phyloP scores from a whole-genome alignment of 2,797 vertebrate genomes.

The Hipposideros larvatus region DNA sequence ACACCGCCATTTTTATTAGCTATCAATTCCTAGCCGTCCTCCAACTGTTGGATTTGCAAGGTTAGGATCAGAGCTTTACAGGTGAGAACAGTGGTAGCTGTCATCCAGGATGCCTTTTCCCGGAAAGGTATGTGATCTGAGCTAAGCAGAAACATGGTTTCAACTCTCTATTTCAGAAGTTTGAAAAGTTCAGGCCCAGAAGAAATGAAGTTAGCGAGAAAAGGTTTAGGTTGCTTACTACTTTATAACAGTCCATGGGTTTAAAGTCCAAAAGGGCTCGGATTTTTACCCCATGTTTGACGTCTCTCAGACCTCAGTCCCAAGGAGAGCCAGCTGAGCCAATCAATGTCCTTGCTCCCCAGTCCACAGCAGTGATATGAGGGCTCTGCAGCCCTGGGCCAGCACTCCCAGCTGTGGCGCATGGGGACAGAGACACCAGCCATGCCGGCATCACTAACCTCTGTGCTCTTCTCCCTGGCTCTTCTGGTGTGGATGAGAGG shows the following conservation, averaged over 20 bases:
- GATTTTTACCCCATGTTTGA: slow-evolving; percentile 71
- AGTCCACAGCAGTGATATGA: neutral
- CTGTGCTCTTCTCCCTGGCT: neutral
- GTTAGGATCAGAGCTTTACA: neutral
- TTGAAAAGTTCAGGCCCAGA: slow-evolving; percentile 39
- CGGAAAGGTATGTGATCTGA: neutral
- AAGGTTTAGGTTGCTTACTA: slow-evolving; percentile 71
- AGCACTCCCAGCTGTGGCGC: neutral
- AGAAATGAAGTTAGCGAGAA: slow-evolving; percentile 70
- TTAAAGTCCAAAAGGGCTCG: slow-evolving; percentile 87
- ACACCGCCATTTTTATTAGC: neutral
- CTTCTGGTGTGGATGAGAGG: neutral
- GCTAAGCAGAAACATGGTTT: neutral
- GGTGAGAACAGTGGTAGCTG: neutral
- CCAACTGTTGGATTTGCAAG: neutral
- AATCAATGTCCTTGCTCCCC: neutral
- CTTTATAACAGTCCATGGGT: slow-evolving; percentile 79
- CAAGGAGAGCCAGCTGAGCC: neutral
- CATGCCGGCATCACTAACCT: neutral
- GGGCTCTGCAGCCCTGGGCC: neutral
- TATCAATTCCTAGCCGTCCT: neutral
- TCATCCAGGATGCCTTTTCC: neutral
- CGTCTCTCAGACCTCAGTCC: neutral
- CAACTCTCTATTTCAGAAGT: neutral
- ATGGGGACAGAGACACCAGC: slow-evolving; percentile 21